Conservation (phyloP, 35 echinoderm and acorn worm species). For the Heliocidaris erythrogramma region DNA sequence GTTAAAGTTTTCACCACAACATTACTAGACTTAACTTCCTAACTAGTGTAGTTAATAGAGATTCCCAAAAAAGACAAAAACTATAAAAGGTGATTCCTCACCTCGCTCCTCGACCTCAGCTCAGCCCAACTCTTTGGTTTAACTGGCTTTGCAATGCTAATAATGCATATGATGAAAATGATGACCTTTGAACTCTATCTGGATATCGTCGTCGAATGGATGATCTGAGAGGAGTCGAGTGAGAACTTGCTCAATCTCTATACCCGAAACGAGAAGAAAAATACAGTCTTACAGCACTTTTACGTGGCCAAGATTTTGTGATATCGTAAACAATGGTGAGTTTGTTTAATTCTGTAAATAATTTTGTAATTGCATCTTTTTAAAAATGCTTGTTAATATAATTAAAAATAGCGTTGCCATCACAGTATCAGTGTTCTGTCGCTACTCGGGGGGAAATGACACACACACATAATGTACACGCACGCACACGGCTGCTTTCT, state of each 20-base stretch:
- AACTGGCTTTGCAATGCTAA: too few relatives aligned
- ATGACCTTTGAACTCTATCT: neutral
- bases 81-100: neutral
- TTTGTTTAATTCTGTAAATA: neutral
- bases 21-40: neutral
- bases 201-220: neutral
- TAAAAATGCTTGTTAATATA: too few relatives aligned
- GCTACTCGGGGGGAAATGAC: neutral
- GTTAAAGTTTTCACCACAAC: neutral
- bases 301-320: neutral
- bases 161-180: too few relatives aligned
- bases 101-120: too few relatives aligned
- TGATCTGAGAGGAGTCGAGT: neutral
- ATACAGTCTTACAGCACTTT: neutral
- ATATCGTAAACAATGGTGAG: neutral
- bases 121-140: too few relatives aligned
- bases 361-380: neutral
- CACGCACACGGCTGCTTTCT: neutral
- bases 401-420: too few relatives aligned
- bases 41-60: neutral
- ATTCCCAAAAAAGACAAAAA: too few relatives aligned
- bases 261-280: neutral
- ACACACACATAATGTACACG: too few relatives aligned
- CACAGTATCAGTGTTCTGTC: too few relatives aligned
- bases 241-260: neutral